A percentile compares a stretch with the other conserved stretches of the same genome.
Evolutionary conservation across 2,113 vertebrate genomes (phyloP).

Genomic region (Thamnaconus septentrionalis): DNA sequence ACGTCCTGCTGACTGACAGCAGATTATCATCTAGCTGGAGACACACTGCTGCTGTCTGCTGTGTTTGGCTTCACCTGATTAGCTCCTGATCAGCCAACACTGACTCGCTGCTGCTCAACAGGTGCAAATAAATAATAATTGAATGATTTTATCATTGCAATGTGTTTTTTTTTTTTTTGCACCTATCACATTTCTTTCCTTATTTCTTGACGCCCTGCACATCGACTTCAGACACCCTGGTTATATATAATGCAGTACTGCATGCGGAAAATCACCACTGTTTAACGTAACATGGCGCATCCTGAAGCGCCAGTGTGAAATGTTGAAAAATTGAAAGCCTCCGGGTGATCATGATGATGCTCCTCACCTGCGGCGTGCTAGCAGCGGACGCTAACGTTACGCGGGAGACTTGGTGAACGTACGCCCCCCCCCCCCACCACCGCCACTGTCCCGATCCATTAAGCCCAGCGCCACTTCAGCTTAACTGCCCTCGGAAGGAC

Average conservation of each 20-base stretch:
- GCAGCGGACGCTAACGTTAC: constrained; percentile 53
- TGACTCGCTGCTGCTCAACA: not conserved
- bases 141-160: too few relatives aligned
- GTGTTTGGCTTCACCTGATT: not conserved
- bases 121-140: not conserved
- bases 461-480: constrained; percentile 62
- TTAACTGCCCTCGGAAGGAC: constrained; percentile 59
- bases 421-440: constrained; percentile 8
- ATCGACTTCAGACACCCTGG: too few relatives aligned
- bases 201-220: too few relatives aligned
- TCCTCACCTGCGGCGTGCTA: not conserved
- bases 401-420: constrained; percentile 30
- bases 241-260: too few relatives aligned
- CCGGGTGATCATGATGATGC: too few relatives aligned
- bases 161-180: too few relatives aligned
- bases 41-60: not conserved
- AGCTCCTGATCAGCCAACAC: too few relatives aligned
- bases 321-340: too few relatives aligned
- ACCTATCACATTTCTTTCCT: too few relatives aligned
- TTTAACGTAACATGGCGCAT: not conserved
- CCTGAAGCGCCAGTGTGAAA: constrained; percentile 6
- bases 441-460: constrained; percentile 55
- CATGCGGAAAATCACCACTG: too few relatives aligned
- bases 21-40: not conserved
- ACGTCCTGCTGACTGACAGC: not conserved